A percentile compares a stretch with the other conserved stretches of the same genome.
These are phyloP conservation scores for Nematostella vectensis DNA, from an alignment of 92 coral and sea anemone species.

Conservation along the genomic window DNA sequence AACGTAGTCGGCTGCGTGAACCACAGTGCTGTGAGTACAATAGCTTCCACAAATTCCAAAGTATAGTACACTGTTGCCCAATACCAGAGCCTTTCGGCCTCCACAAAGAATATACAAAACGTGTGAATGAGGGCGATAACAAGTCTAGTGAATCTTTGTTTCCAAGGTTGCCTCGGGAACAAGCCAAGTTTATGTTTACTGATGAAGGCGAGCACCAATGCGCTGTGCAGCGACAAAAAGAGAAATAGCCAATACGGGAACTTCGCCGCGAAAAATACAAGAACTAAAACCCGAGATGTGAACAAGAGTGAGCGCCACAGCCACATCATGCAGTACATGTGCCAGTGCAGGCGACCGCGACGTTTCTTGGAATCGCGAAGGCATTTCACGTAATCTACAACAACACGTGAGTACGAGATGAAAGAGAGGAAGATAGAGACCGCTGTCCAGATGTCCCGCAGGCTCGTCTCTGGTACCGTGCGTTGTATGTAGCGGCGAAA, in stretches of 20 bases:
- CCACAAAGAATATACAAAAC: constrained; percentile 62
- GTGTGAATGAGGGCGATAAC: constrained; percentile 57
- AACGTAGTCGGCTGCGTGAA: constrained; percentile 37
- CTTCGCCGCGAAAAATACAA: constrained; percentile 69
- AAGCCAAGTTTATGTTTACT: constrained; percentile 50
- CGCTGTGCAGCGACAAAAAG: constrained; percentile 37
- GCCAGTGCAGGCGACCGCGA: constrained; percentile 68
- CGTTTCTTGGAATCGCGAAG: constrained; percentile 66
- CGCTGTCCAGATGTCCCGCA: constrained; percentile 65
- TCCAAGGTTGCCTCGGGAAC: constrained; percentile 43
- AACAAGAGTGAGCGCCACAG: constrained; percentile 72
- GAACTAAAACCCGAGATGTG: constrained; percentile 56
- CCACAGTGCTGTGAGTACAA: constrained; percentile 56
- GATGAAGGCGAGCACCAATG: constrained; percentile 30
- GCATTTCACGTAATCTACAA: constrained; percentile 52
- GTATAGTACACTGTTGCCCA: constrained; percentile 61
- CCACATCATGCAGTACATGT: constrained; percentile 66
- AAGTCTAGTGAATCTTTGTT: constrained; percentile 53
- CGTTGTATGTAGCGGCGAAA: constrained; percentile 27
- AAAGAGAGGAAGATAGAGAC: constrained; percentile 62
- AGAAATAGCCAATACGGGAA: constrained; percentile 59
- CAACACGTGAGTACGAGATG: constrained; percentile 69
- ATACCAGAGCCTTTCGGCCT: constrained; percentile 33
- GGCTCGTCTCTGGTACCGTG: constrained; percentile 20
- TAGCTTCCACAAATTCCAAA: constrained; percentile 41